Evolutionary conservation across 2,888 invertebrate species (phyloP).

Genomic region (Diaphora mendica): DNA sequence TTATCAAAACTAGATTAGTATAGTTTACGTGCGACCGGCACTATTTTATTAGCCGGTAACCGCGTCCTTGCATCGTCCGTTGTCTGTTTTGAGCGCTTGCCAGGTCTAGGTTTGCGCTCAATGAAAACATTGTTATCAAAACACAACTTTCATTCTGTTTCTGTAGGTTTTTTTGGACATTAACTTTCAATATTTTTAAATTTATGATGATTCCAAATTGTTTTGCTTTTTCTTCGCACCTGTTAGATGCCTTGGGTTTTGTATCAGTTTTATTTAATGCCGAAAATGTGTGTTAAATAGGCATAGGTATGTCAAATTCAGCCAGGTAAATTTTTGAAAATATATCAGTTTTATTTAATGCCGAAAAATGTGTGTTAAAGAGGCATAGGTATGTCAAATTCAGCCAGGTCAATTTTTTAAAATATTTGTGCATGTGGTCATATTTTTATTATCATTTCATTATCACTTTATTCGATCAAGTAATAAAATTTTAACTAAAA

Average conservation of each 20-base stretch:
- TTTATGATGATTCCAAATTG: not conserved
- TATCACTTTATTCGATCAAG: too few species aligned
- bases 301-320: too few species aligned
- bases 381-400: too few species aligned
- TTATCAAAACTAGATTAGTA: constrained; percentile 41
- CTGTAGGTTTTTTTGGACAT: not conserved
- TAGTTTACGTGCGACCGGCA: constrained; percentile 29
- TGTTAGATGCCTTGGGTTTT: not conserved
- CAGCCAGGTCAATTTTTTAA: not conserved
- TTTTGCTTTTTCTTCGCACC: not conserved
- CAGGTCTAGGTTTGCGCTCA: constrained; percentile 59
- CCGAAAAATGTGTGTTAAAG: not conserved
- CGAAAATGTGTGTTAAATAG: not conserved
- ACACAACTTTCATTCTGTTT: not conserved
- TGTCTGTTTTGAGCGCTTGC: constrained; percentile 62
- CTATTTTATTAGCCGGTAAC: constrained; percentile 60
- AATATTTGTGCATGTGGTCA: not conserved
- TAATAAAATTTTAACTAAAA: too few species aligned
- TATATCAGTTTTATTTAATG: not conserved
- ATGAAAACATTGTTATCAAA: constrained; percentile 28
- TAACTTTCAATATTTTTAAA: not conserved
- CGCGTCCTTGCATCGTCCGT: constrained; percentile 68
- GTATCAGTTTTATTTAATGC: not conserved
- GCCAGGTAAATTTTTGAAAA: not conserved
- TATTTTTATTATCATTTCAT: too few species aligned